Percentiles rank a stretch among this genome's conserved stretches.
phyloP scores from a whole-genome alignment of 2,888 invertebrate species.

The Stenurella melanura region DNA sequence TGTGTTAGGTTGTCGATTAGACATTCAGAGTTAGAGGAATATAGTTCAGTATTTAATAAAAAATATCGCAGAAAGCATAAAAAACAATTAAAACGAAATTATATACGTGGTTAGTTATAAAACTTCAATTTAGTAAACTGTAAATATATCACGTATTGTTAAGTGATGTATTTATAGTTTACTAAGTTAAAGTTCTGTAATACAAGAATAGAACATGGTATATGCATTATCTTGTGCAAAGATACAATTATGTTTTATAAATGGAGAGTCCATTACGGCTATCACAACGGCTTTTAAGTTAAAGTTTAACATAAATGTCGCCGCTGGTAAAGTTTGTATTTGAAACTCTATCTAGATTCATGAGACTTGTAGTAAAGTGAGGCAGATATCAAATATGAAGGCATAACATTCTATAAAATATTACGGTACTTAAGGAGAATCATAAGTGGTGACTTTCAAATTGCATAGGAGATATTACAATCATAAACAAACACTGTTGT shows the following conservation, averaged over 20 bases:
- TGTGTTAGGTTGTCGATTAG: too few relatives aligned
- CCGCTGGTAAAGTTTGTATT: background rate
- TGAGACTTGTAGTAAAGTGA: background rate
- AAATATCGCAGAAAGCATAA: too few relatives aligned
- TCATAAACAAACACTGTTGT: too few relatives aligned
- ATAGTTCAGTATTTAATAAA: too few relatives aligned
- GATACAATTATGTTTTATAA: background rate
- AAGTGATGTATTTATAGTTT: background rate
- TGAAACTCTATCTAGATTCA: background rate
- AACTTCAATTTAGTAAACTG: too few relatives aligned
- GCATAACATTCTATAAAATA: background rate
- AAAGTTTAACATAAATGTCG: background rate
- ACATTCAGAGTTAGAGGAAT: too few relatives aligned
- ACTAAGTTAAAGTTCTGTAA: background rate
- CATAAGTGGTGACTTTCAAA: background rate
- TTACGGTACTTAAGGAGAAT: too few relatives aligned
- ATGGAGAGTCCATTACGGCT: background rate
- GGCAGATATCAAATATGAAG: background rate
- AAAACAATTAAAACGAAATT: too few relatives aligned
- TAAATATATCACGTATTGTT: too few relatives aligned
- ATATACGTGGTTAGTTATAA: too few relatives aligned
- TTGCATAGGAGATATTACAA: background rate
- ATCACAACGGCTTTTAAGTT: background rate
- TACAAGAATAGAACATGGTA: background rate
- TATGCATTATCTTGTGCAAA: background rate